Evolutionary conservation across 1,140 invertebrate species (phyloP).

Genomic region (Drosophila malerkotliana): DNA sequence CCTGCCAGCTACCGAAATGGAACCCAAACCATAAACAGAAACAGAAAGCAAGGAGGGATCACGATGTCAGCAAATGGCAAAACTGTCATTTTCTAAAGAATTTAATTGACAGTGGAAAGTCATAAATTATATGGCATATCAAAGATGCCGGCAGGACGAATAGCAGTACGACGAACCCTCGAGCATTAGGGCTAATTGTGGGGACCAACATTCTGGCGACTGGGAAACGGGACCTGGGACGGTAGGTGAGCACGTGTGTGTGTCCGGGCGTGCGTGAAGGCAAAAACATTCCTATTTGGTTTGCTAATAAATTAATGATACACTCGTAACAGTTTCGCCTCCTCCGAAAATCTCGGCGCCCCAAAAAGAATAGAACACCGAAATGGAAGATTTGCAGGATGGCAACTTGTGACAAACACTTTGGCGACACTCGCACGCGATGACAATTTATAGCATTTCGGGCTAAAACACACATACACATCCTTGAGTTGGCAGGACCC

Average conservation of each 20-base stretch:
- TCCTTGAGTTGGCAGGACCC: conserved; percentile 20
- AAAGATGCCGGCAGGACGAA: conserved; percentile 20
- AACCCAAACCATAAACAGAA: conserved; percentile 23
- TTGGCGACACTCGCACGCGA: conserved; percentile 46
- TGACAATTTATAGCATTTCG: conserved; percentile 51
- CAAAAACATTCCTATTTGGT: conserved; percentile 70
- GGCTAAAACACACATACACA: conserved; percentile 3
- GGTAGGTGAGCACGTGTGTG: conserved; percentile 37
- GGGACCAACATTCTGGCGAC: conserved; percentile 8
- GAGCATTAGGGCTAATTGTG: conserved; percentile 47
- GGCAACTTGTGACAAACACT: conserved; percentile 65
- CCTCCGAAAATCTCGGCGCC: conserved; percentile 55
- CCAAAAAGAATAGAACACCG: conserved; percentile 24
- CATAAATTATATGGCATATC: conserved; percentile 71
- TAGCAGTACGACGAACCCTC: conserved; percentile 4
- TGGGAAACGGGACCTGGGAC: conserved; percentile 1
- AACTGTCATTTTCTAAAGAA: conserved; percentile 78
- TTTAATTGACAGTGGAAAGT: conserved; percentile 80
- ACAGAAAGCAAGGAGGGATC: conserved; percentile 14
- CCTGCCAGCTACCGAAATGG: conserved; percentile 37
- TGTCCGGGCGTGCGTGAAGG: conserved; percentile 37
- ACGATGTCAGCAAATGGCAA: conserved; percentile 65
- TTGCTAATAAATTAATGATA: conserved; percentile 83
- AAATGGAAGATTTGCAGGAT: conserved; percentile 26
- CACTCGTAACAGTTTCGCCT: conserved; percentile 31